These are phyloP conservation scores for Chymomyza fuscimana DNA, from an alignment of 2,888 invertebrate genomes.

Conservation along the genomic window DNA sequence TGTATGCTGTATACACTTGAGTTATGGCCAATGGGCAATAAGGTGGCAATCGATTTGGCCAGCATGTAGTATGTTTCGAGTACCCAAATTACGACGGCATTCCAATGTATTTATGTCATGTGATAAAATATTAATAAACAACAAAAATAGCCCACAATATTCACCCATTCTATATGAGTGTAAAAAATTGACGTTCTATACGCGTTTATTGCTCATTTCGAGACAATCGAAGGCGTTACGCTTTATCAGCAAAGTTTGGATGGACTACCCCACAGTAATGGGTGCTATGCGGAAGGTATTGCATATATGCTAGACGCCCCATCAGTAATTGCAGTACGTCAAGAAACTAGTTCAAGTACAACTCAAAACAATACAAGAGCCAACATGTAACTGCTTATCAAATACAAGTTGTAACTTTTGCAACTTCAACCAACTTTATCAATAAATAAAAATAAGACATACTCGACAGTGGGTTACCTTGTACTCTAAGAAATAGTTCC, in stretches of 20 bases:
- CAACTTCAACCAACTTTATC: not conserved
- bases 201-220: too few species aligned
- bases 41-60: too few species aligned
- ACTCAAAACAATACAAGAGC: not conserved
- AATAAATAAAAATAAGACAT: not conserved
- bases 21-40: too few species aligned
- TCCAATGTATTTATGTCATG: slow-evolving; percentile 71
- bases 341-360: slow-evolving; percentile 42
- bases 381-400: slow-evolving; percentile 2
- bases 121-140: slow-evolving; percentile 55
- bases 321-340: not conserved
- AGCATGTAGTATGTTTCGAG: too few species aligned
- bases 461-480: too few species aligned
- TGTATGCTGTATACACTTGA: too few species aligned
- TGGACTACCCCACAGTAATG: not conserved
- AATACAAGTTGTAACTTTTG: not conserved
- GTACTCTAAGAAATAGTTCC: too few species aligned
- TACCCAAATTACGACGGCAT: slow-evolving; percentile 37
- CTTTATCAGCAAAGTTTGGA: not conserved
- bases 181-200: not conserved
- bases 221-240: too few species aligned
- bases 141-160: not conserved
- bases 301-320: not conserved
- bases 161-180: not conserved
- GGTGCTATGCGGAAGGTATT: slow-evolving; percentile 25